Conservation (phyloP, 2,797 vertebrate genomes). For the Malurus splendens region DNA sequence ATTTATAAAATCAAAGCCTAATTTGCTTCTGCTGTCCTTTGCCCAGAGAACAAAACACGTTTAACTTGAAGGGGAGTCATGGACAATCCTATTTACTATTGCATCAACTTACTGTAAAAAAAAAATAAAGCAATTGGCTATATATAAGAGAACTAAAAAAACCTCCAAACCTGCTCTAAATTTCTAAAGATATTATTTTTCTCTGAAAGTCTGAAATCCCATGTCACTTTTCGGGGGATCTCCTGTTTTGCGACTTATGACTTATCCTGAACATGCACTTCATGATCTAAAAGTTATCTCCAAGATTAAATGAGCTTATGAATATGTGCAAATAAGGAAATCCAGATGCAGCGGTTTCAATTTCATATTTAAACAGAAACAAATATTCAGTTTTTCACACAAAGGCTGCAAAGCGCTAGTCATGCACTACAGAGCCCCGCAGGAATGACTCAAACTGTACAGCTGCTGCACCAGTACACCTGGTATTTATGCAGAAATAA, state of each 20-base stretch:
- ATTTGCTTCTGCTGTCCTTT: not conserved
- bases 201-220: not conserved
- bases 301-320: not conserved
- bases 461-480: not conserved
- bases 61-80: not conserved
- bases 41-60: not conserved
- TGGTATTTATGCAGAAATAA: not conserved
- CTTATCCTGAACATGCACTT: not conserved
- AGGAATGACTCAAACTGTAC: constrained; percentile 1
- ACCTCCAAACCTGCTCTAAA: not conserved
- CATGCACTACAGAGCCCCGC: not conserved
- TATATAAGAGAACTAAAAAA: not conserved
- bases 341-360: not conserved
- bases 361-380: not conserved
- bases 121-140: not conserved
- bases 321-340: not conserved
- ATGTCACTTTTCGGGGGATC: not conserved
- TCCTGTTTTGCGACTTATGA: not conserved
- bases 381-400: not conserved
- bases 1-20: not conserved
- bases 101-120: not conserved
- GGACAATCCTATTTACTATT: not conserved
- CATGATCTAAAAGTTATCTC: not conserved
- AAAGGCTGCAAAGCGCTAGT: not conserved
- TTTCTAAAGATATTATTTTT: not conserved